Evolutionary conservation across 2,888 invertebrate genomes (phyloP), one percentile per base, ranked within the genome.

Genomic region (Standfussiana lucernea): DNA sequence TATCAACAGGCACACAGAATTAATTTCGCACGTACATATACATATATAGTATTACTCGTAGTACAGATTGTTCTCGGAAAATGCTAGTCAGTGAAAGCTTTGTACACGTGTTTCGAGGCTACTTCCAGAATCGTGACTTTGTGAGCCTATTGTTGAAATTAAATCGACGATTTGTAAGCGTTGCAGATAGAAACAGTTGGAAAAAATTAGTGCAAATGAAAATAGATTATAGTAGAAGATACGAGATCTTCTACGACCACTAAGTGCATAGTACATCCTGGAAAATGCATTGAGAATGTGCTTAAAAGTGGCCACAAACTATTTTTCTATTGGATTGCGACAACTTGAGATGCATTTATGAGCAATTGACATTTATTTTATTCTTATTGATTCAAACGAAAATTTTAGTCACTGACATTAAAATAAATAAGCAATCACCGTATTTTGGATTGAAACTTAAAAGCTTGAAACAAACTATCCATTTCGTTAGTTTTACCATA

Each of bases 71-170:
- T 40, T 73, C 37, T 15, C 15, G n/a, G 53, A 64, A 80, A 78
- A 64, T 56, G 45, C 1, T 73, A n/a, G 24, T 45, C 18, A 40
- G 77, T 24, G 64, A 64, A 80, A 78, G 81, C 32, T 80, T 64
- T 28, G 35, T 62, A 62, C 45, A 40, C 61, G 72, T 72, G 50
- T 72, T 50, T n/a, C 0, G 35, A 4, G 24, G 4, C 18, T 79
- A 61, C 71, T 62, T 72, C 42, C n/a, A 11, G 28, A 37, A 28
- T 71, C 77, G 77, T 79, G 77, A 80, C 50, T 77, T 79, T 50
- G 72, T 62, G 72, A 80, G 61, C 7, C 61, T 71, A 53, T 77
- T 71, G 77, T 69, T 42, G 47, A 40, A 42, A 10, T 70, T 59
- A 56, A 45, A 40, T 13, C n/a, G 21, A 8, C 45, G 45, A 59